phyloP scores from a whole-genome alignment of 2,113 vertebrate species.

The Ornithorhynchus anatinus region DNA sequence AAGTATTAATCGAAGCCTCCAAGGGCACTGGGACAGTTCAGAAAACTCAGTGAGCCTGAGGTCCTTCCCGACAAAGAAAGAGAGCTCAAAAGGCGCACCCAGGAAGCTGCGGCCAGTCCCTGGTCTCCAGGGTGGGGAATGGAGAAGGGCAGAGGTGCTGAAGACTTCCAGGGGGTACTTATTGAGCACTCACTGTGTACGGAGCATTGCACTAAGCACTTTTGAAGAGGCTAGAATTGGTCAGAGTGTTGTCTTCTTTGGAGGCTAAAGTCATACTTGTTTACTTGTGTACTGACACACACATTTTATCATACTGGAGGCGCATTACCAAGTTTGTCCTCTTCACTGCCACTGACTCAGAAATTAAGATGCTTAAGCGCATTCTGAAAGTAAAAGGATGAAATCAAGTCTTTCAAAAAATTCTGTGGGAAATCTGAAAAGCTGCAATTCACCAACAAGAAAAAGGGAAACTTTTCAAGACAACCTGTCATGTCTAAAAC shows the following conservation, averaged over 20 bases:
- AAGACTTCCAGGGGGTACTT: no score
- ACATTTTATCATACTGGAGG: no score
- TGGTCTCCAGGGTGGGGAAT: no score
- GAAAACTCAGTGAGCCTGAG: slow-evolving; percentile 28
- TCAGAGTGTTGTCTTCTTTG: no score
- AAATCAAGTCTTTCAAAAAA: slow-evolving; percentile 58
- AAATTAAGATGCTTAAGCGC: slow-evolving; percentile 27
- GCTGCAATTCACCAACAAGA: slow-evolving; percentile 66
- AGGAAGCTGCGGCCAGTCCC: slow-evolving; percentile 49
- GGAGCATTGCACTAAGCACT: no score
- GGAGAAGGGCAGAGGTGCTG: no score
- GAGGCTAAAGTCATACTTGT: no score
- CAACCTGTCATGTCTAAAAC: slow-evolving; percentile 56
- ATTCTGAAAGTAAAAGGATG: slow-evolving; percentile 29
- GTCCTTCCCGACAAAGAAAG: slow-evolving; percentile 17
- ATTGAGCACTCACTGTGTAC: no score
- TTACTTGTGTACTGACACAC: no score
- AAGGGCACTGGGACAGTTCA: not conserved
- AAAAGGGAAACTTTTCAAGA: slow-evolving; percentile 55
- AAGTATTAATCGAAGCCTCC: slow-evolving; percentile 13
- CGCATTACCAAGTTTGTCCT: no score
- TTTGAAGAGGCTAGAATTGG: no score
- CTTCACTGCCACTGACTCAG: no score
- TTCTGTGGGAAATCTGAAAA: slow-evolving; percentile 63
- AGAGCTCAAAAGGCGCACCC: slow-evolving; percentile 42